Percentiles rank a stretch among this genome's conserved stretches.
Evolutionary conservation across 2,888 invertebrate genomes (phyloP).

Genomic region (Eucera pruinosa): DNA sequence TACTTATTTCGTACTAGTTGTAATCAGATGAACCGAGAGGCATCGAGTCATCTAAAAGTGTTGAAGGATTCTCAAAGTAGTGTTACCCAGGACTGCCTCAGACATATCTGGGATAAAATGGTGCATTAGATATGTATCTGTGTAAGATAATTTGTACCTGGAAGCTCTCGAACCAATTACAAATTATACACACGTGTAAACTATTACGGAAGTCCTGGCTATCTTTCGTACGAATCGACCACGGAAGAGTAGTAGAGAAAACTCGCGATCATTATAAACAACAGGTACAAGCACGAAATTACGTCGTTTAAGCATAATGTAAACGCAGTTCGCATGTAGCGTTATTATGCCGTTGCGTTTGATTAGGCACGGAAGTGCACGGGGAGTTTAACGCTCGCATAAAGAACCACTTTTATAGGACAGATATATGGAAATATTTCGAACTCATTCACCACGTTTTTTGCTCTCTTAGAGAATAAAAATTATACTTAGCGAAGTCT

Average conservation of each 20-base stretch:
- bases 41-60: background rate
- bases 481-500: background rate
- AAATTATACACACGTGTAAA: conserved; percentile 64
- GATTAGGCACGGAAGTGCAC: conserved; percentile 26
- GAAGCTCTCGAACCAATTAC: conserved; percentile 52
- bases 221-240: conserved; percentile 51
- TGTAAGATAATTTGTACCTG: conserved; percentile 54
- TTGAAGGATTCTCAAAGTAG: background rate
- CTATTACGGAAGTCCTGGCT: conserved; percentile 55
- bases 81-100: background rate
- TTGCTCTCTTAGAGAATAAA: background rate
- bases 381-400: conserved; percentile 36
- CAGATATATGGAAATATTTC: background rate
- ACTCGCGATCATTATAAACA: conserved; percentile 50
- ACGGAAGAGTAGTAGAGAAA: conserved; percentile 43
- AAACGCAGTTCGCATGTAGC: conserved; percentile 38
- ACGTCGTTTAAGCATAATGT: conserved; percentile 60
- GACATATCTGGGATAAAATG: conserved; percentile 16
- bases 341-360: conserved; percentile 34
- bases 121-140: conserved; percentile 39
- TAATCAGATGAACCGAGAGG: background rate
- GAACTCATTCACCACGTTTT: background rate
- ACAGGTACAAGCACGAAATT: conserved; percentile 55
- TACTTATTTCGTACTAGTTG: too few relatives aligned
- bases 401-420: conserved; percentile 38